Evolutionary conservation across 2,113 vertebrate species (phyloP).

Genomic region (Crocuta crocuta): DNA sequence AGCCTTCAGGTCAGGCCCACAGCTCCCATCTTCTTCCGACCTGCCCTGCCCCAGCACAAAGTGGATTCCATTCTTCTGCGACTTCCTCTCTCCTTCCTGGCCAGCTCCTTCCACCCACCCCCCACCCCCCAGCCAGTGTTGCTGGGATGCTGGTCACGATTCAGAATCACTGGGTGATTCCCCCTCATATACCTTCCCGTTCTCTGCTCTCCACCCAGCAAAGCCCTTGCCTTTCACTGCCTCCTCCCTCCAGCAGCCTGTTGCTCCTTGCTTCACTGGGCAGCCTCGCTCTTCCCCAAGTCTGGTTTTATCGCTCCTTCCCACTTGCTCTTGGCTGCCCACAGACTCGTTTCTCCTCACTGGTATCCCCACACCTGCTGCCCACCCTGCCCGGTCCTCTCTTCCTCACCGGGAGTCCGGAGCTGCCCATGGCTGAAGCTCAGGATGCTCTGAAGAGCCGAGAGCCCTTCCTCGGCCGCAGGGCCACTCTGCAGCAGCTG

Average conservation of each 20-base stretch:
- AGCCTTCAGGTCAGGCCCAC: neutral
- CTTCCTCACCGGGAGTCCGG: slow-evolving; percentile 70
- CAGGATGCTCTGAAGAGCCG: slow-evolving; percentile 81
- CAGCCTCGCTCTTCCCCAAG: neutral
- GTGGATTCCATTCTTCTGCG: neutral
- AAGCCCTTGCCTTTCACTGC: neutral
- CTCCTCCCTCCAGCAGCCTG: neutral
- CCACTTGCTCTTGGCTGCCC: neutral
- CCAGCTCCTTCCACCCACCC: neutral
- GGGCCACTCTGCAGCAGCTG: slow-evolving; percentile 80
- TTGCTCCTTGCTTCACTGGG: neutral
- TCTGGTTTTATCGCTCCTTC: neutral
- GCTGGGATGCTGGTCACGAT: neutral
- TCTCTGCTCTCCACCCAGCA: neutral
- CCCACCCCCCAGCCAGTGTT: neutral
- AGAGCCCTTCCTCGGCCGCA: slow-evolving; percentile 57
- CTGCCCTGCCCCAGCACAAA: neutral
- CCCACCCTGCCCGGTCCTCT: neutral
- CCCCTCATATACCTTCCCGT: neutral
- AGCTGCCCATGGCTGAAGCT: slow-evolving; percentile 79
- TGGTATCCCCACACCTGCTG: neutral
- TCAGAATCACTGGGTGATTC: neutral
- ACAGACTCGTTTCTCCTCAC: neutral
- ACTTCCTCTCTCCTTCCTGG: neutral
- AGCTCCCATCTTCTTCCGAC: neutral